Percentiles rank a stretch among this genome's conserved stretches.
These are phyloP conservation scores for Dipodomys spectabilis DNA, from an alignment of 2,113 vertebrate species.

Conservation along the genomic window DNA sequence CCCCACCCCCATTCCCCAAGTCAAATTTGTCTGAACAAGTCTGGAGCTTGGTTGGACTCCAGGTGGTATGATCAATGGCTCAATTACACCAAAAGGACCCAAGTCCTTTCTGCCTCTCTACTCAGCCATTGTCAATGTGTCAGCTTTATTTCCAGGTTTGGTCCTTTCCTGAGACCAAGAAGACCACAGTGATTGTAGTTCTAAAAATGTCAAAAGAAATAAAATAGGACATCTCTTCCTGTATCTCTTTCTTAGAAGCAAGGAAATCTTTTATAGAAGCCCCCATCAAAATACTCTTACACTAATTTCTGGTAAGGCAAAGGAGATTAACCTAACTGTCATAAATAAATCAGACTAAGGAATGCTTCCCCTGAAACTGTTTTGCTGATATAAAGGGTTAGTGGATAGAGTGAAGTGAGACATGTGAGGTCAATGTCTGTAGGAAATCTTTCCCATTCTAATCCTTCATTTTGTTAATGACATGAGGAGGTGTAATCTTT, in stretches of 20 bases:
- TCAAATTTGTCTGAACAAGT: conserved; percentile 45
- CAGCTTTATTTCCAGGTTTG: conserved; percentile 16
- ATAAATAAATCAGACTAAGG: neutral
- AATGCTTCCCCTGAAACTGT: neutral
- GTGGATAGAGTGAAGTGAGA: accelerated
- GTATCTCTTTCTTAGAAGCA: conserved; percentile 39
- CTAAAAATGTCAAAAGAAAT: conserved; percentile 53
- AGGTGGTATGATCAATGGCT: neutral
- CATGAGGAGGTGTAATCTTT: conserved; percentile 3
- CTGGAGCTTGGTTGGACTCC: neutral
- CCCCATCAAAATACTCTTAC: neutral
- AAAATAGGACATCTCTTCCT: conserved; percentile 24
- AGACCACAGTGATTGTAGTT: neutral
- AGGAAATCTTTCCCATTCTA: neutral
- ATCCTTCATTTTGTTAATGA: neutral
- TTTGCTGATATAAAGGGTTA: neutral
- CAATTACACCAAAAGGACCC: neutral
- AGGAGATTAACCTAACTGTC: neutral
- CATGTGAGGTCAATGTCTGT: neutral
- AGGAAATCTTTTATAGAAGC: neutral
- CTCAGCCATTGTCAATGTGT: neutral
- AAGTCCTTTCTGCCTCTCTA: neutral
- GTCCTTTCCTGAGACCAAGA: conserved; percentile 20
- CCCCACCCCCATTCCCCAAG: neutral
- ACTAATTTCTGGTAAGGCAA: neutral